A percentile compares a stretch with the other conserved stretches of the same genome.
Conservation (phyloP, 1,140 invertebrate species). For the Triops cancriformis region DNA sequence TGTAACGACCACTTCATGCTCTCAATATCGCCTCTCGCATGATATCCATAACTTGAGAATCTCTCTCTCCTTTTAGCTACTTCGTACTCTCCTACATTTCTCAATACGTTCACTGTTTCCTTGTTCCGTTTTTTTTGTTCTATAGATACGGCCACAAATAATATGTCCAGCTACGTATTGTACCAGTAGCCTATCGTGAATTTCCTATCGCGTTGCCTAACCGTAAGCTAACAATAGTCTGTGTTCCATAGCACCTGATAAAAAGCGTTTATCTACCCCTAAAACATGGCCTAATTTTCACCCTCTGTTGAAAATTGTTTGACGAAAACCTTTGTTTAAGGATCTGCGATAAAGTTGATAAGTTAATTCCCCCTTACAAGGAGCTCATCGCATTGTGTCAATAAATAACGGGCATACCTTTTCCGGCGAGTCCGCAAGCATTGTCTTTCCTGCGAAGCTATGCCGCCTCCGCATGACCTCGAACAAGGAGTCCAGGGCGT, state of each 20-base stretch:
- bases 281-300: background rate
- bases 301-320: background rate
- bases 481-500: slow-evolving; percentile 42
- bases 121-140: too few species aligned
- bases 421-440: slow-evolving; percentile 36
- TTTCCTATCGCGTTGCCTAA: background rate
- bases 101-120: too few species aligned
- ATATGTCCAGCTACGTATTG: background rate
- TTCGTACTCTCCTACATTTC: too few species aligned
- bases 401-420: background rate
- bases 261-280: background rate
- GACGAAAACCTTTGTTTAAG: background rate
- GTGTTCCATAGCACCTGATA: background rate
- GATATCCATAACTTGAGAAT: too few species aligned
- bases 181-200: background rate
- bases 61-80: too few species aligned
- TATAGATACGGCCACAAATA: too few species aligned
- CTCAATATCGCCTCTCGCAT: background rate
- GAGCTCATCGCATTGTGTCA: background rate
- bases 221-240: background rate
- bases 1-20: background rate
- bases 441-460: slow-evolving; percentile 42
- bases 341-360: background rate
- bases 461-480: slow-evolving; percentile 47
- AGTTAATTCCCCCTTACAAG: background rate